phyloP scores from a whole-genome alignment of 1,140 invertebrate species.

The Stegodyphus mimosarum region DNA sequence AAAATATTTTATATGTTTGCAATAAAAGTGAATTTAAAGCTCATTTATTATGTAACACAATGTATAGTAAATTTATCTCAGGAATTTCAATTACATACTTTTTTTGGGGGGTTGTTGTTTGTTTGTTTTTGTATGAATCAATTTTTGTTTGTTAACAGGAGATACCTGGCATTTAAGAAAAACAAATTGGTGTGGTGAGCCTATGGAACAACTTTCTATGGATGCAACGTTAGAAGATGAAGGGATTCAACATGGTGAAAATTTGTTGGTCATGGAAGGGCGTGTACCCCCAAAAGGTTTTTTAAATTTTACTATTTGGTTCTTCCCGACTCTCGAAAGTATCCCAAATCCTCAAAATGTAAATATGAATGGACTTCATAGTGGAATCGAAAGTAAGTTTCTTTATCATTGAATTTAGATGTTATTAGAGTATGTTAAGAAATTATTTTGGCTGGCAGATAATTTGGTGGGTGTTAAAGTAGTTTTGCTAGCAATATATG shows the following conservation, averaged over 20 bases:
- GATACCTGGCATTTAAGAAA: conserved; percentile 54
- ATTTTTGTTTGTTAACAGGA: neutral
- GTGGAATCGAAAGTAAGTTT: conserved; percentile 26
- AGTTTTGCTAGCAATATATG: too few species aligned
- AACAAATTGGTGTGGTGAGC: conserved; percentile 57
- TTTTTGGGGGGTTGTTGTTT: too few species aligned
- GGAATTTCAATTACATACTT: too few species aligned
- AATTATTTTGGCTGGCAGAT: too few species aligned
- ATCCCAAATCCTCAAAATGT: conserved; percentile 3
- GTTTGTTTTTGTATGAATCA: neutral
- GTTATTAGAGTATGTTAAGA: too few species aligned
- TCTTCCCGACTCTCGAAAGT: conserved; percentile 38
- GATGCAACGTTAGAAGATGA: conserved; percentile 57
- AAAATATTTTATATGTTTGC: too few species aligned
- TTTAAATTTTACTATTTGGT: conserved; percentile 42
- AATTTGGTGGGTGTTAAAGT: too few species aligned
- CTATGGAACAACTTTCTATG: conserved; percentile 29
- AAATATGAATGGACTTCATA: conserved; percentile 45
- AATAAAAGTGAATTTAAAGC: too few species aligned
- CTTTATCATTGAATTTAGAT: too few species aligned
- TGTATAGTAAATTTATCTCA: too few species aligned
- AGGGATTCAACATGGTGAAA: conserved; percentile 48
- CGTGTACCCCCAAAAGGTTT: conserved; percentile 47
- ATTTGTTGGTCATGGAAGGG: conserved; percentile 39
- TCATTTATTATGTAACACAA: too few species aligned